Percentiles rank a stretch among this genome's conserved stretches.
phyloP scores from a whole-genome alignment of 2,888 invertebrate species.

The Melinopterus prodromus region DNA sequence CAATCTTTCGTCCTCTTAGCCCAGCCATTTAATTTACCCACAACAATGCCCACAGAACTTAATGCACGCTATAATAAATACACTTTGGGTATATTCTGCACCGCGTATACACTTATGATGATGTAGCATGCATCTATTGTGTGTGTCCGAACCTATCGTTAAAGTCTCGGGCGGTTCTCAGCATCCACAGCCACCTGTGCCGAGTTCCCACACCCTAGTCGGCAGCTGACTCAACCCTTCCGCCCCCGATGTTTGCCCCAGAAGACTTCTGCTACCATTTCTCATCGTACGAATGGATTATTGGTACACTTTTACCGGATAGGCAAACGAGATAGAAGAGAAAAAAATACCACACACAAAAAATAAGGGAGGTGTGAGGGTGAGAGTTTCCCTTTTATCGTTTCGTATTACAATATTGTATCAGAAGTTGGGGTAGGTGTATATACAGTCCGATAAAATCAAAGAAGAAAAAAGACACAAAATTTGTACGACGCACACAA shows the following conservation, averaged over 20 bases:
- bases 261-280: background rate
- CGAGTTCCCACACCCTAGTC: slow-evolving; percentile 57
- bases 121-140: slow-evolving; percentile 8
- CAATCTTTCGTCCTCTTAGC: background rate
- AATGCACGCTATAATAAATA: background rate
- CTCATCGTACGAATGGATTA: background rate
- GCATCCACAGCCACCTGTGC: slow-evolving; percentile 55
- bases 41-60: background rate
- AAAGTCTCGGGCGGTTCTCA: slow-evolving; percentile 42
- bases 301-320: background rate
- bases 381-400: background rate
- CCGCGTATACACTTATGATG: background rate
- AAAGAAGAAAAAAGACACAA: too few relatives aligned
- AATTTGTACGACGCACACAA: too few relatives aligned
- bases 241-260: slow-evolving; percentile 48
- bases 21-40: background rate
- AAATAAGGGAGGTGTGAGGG: background rate
- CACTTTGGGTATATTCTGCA: background rate
- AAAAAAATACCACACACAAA: background rate
- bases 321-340: background rate
- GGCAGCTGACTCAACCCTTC: slow-evolving; percentile 58
- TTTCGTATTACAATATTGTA: background rate
- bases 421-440: background rate
- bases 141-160: slow-evolving; percentile 35
- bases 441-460: too few relatives aligned